phyloP scores from a whole-genome alignment of 2,888 invertebrate species.

The Noctua pronuba region DNA sequence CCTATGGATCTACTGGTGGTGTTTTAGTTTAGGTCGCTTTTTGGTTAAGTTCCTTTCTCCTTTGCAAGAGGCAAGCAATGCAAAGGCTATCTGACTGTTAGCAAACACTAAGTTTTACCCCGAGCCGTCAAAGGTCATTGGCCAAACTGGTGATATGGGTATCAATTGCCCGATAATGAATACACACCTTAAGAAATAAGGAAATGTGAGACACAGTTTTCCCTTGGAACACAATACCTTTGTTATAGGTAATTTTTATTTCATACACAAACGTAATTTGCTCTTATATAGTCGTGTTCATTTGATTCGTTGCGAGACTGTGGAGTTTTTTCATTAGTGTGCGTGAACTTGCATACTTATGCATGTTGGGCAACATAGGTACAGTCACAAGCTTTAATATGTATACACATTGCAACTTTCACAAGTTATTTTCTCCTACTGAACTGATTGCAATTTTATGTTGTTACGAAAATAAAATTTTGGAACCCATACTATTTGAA shows the following conservation, averaged over 20 bases:
- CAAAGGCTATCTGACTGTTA: background rate
- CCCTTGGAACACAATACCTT: constrained; percentile 17
- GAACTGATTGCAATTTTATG: background rate
- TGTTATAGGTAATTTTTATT: constrained; percentile 3
- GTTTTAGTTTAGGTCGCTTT: background rate
- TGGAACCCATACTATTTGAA: background rate
- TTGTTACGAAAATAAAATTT: background rate
- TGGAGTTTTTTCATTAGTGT: constrained; percentile 1
- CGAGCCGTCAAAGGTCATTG: background rate
- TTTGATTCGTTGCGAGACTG: background rate
- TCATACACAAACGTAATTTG: constrained; percentile 9
- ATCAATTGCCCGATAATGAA: background rate
- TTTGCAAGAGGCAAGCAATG: background rate
- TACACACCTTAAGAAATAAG: constrained; percentile 1
- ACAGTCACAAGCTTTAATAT: background rate
- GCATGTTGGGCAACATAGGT: constrained; percentile 21
- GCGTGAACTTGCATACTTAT: constrained; percentile 27
- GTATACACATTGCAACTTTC: background rate
- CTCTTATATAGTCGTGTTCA: background rate
- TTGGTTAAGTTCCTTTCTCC: background rate
- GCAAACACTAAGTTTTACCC: background rate
- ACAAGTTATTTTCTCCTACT: background rate
- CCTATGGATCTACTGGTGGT: background rate
- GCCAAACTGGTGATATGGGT: background rate
- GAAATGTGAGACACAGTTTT: constrained; percentile 1